Evolutionary conservation across 2,797 vertebrate genomes (phyloP).

Genomic region (Clarias pachynema): DNA sequence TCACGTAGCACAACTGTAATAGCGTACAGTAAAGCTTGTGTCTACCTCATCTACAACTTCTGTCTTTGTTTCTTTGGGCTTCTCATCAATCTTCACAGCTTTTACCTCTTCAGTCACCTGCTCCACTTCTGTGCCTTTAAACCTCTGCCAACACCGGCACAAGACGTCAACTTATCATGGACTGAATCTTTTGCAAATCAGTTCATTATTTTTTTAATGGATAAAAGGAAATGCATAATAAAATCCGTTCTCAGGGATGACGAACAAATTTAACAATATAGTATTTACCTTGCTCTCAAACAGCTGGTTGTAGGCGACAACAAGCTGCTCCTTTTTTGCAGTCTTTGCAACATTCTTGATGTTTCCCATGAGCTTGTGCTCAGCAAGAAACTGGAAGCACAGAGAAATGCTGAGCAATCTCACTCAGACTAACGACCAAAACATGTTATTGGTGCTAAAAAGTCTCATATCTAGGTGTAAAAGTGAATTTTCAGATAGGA

Average conservation of each 20-base stretch:
- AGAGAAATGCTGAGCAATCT: not conserved
- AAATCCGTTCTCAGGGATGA: not conserved
- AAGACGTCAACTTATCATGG: not conserved
- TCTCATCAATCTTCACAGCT: slow-evolving; percentile 83
- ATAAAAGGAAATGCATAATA: not conserved
- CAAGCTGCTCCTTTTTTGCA: slow-evolving; percentile 91
- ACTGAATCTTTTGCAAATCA: not conserved
- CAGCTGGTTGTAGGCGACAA: slow-evolving; percentile 86
- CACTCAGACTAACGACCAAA: not conserved
- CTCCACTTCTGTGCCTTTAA: slow-evolving; percentile 86
- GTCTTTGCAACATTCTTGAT: slow-evolving; percentile 96
- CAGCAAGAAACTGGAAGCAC: slow-evolving; percentile 86
- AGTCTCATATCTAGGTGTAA: too few species aligned
- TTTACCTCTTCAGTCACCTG: slow-evolving; percentile 81
- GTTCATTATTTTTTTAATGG: too few species aligned
- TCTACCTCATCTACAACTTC: slow-evolving; percentile 85
- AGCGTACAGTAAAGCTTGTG: not conserved
- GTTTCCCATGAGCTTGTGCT: slow-evolving; percentile 92
- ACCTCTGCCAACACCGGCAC: slow-evolving; percentile 74
- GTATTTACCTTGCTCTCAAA: slow-evolving; percentile 87
- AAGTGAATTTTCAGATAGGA: too few species aligned
- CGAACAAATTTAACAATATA: not conserved
- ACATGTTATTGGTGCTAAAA: too few species aligned
- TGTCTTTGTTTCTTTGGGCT: slow-evolving; percentile 79
- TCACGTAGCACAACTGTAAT: not conserved